phyloP scores from a whole-genome alignment of 2,888 invertebrate species.

The Mesochorus sp. region DNA sequence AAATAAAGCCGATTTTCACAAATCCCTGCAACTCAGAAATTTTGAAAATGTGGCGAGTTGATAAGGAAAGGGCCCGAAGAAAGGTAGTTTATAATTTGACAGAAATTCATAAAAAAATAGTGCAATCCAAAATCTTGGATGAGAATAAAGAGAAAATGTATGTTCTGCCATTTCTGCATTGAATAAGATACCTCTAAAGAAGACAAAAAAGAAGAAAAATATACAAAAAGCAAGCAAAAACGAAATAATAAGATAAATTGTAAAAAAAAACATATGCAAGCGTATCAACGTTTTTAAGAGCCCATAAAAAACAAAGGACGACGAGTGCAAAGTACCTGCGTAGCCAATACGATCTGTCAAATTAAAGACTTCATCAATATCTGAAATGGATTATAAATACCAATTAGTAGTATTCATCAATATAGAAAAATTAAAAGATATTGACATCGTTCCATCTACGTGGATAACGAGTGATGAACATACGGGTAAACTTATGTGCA shows the following conservation, averaged over 20 bases:
- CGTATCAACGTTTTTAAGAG: background rate
- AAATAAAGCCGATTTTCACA: background rate
- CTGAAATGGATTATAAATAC: background rate
- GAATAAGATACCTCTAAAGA: too few relatives aligned
- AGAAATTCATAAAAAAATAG: background rate
- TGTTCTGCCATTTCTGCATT: background rate
- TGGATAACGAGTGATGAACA: slow-evolving; percentile 8
- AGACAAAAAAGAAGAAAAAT: background rate
- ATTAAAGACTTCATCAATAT: too few relatives aligned
- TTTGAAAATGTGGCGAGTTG: slow-evolving; percentile 7
- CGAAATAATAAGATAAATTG: too few relatives aligned
- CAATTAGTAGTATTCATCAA: background rate
- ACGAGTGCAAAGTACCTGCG: background rate
- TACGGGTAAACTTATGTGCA: background rate
- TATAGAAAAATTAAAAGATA: background rate
- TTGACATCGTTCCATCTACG: background rate
- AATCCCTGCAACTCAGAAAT: background rate
- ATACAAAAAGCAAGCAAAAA: too few relatives aligned
- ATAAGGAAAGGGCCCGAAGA: background rate
- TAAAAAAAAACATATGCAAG: background rate
- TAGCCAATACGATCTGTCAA: too few relatives aligned
- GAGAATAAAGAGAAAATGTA: background rate
- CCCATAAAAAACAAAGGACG: background rate
- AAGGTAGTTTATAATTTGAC: background rate
- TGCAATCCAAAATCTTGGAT: background rate